A percentile compares a stretch with the other conserved stretches of the same genome.
These are phyloP conservation scores for Hypselothyrea guttata DNA, from an alignment of 2,888 invertebrate genomes.

Conservation along the genomic window DNA sequence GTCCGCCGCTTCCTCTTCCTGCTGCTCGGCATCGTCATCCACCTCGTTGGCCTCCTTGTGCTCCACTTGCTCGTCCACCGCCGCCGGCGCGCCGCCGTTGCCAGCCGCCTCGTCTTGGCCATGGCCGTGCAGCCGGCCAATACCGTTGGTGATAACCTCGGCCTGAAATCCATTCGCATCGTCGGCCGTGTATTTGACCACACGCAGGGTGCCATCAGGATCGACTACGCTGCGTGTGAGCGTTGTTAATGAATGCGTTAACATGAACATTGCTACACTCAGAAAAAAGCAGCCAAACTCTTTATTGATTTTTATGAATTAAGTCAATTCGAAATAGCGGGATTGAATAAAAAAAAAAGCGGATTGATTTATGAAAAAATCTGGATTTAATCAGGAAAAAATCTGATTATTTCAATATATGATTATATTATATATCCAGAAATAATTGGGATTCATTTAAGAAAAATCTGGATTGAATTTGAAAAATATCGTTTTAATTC, in stretches of 20 bases:
- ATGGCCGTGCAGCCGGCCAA: slow-evolving; percentile 76
- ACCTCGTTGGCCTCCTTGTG: slow-evolving; percentile 40
- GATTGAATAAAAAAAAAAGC: too few species aligned
- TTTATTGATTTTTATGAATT: too few species aligned
- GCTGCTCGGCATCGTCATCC: slow-evolving; percentile 14
- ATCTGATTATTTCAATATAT: too few species aligned
- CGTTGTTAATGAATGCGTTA: slow-evolving; percentile 49
- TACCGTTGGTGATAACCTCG: slow-evolving; percentile 80
- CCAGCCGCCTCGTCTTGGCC: slow-evolving; percentile 31
- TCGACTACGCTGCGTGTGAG: slow-evolving; percentile 85
- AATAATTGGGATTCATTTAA: too few species aligned
- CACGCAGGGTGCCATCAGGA: slow-evolving; percentile 88
- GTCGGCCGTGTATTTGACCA: slow-evolving; percentile 89
- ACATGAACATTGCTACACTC: slow-evolving; percentile 30
- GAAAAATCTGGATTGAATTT: too few species aligned
- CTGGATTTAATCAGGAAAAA: too few species aligned
- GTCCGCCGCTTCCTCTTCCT: slow-evolving; percentile 13
- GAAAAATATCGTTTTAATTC: too few species aligned
- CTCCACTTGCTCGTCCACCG: slow-evolving; percentile 52
- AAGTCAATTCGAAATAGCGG: too few species aligned
- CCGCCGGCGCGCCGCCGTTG: not conserved
- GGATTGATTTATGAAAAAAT: too few species aligned
- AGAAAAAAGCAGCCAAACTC: too few species aligned
- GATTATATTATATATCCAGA: too few species aligned
- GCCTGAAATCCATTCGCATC: slow-evolving; percentile 89